Conservation (phyloP, 2,113 vertebrate species). For the Tychaedon coryphoeus region DNA sequence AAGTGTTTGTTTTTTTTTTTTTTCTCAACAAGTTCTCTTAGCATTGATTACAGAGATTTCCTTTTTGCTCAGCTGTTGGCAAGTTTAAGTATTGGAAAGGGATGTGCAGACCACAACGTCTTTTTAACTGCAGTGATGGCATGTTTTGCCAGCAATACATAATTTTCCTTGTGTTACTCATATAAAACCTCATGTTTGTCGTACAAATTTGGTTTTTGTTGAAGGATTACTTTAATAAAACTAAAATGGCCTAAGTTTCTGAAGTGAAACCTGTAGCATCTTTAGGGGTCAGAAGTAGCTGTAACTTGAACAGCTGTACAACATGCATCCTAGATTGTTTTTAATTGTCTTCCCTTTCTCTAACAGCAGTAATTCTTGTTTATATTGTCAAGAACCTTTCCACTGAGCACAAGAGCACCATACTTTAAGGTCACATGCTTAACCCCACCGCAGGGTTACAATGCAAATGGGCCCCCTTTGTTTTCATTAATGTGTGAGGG, state of each 20-base stretch:
- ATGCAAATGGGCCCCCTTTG: constrained; percentile 78
- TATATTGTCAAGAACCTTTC: constrained; percentile 79
- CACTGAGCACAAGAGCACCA: constrained; percentile 73
- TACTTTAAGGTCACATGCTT: constrained; percentile 82
- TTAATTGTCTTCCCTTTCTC: constrained; percentile 81
- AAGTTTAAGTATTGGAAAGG: not conserved
- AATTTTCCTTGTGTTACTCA: not conserved
- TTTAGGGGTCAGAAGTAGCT: constrained; percentile 74
- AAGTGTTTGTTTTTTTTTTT: not conserved
- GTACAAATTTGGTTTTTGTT: not conserved
- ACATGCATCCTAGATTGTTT: constrained; percentile 81
- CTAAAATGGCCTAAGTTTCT: constrained; percentile 54
- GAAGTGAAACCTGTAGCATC: constrained; percentile 52
- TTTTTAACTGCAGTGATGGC: not conserved
- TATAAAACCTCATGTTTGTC: not conserved
- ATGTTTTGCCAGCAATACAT: not conserved
- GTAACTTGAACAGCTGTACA: constrained; percentile 79
- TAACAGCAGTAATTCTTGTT: constrained; percentile 84
- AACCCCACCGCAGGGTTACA: constrained; percentile 76
- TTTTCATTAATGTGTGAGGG: constrained; percentile 76
- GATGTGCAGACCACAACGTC: not conserved
- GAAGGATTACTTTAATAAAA: constrained; percentile 49
- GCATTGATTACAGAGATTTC: not conserved
- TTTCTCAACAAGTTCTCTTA: not conserved
- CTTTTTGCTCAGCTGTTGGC: not conserved